Percentiles rank a stretch among this genome's conserved stretches.
Conservation (phyloP, 64 coral and sea anemone species). For the Anthopleura sola region DNA sequence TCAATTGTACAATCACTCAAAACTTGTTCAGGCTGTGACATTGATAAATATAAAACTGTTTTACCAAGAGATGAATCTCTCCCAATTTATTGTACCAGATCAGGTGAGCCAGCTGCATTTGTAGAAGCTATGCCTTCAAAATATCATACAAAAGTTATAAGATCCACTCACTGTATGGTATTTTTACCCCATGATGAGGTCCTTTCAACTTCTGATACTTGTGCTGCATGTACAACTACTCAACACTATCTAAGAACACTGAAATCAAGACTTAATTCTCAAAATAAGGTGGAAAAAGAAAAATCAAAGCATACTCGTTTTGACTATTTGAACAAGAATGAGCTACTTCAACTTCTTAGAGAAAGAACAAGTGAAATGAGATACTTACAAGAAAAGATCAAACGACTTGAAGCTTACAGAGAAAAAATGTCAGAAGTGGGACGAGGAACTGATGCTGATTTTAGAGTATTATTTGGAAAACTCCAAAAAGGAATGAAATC, state of each 20-base stretch:
- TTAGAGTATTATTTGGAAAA: constrained; percentile 39
- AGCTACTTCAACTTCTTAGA: constrained; percentile 25
- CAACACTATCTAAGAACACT: constrained; percentile 57
- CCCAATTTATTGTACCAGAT: constrained; percentile 43
- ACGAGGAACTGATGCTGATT: constrained; percentile 25
- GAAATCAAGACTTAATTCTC: constrained; percentile 41
- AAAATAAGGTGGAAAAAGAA: background rate
- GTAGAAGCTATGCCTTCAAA: constrained; percentile 39
- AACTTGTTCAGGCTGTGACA: constrained; percentile 16
- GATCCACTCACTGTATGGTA: constrained; percentile 45
- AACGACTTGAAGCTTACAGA: constrained; percentile 41
- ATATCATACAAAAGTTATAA: constrained; percentile 52
- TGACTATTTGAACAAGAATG: constrained; percentile 57
- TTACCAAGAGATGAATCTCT: constrained; percentile 21
- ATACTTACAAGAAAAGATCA: constrained; percentile 18
- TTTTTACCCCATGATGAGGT: constrained; percentile 45
- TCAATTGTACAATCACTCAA: background rate
- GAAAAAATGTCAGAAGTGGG: constrained; percentile 48
- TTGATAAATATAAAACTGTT: constrained; percentile 26
- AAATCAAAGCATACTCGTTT: constrained; percentile 32
- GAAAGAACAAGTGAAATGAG: constrained; percentile 50
- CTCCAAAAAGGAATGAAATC: constrained; percentile 25
- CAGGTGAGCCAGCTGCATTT: constrained; percentile 59
- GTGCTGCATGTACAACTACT: constrained; percentile 43
- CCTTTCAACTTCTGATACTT: constrained; percentile 26